These are phyloP conservation scores for Haliclona indistincta DNA, from an alignment of 37 sponge, comb jelly and placozoan genomes.

Conservation along the genomic window DNA sequence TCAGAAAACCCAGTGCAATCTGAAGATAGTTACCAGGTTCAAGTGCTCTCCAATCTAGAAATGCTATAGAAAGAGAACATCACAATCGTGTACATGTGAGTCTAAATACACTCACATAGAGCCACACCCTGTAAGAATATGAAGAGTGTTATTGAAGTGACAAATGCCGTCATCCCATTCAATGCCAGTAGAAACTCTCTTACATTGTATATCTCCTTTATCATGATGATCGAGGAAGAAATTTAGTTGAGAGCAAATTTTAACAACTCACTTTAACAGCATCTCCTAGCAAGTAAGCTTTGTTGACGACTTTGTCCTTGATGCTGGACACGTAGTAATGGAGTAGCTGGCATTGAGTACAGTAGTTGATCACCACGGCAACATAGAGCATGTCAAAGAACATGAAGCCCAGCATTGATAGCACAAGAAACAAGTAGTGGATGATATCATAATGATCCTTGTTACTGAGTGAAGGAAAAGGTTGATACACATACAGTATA, in stretches of 20 bases:
- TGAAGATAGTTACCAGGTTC: background rate
- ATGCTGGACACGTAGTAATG: conserved; percentile 29
- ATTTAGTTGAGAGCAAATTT: background rate
- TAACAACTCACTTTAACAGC: conserved; percentile 4
- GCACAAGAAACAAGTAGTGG: conserved; percentile 3
- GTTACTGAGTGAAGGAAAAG: background rate
- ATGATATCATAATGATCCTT: background rate
- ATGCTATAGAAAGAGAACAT: background rate
- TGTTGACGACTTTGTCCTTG: conserved; percentile 4
- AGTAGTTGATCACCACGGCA: conserved; percentile 31
- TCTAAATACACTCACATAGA: conserved; percentile 17
- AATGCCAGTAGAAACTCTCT: conserved; percentile 23
- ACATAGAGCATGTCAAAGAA: conserved; percentile 48
- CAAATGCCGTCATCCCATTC: conserved; percentile 22
- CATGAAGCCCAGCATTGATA: conserved; percentile 23
- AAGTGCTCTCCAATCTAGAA: background rate
- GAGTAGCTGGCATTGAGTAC: conserved; percentile 37
- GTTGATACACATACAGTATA: too few relatives aligned
- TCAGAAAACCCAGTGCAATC: background rate
- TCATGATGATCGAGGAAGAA: background rate
- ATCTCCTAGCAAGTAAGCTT: conserved; percentile 1
- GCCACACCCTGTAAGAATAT: conserved; percentile 18
- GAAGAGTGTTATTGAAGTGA: conserved; percentile 22
- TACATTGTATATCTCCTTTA: conserved; percentile 24
- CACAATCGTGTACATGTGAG: background rate